Evolutionary conservation across 1,140 invertebrate species (phyloP), one percentile per base, ranked within the genome.

Genomic region (Leptinotarsa lineolata): DNA sequence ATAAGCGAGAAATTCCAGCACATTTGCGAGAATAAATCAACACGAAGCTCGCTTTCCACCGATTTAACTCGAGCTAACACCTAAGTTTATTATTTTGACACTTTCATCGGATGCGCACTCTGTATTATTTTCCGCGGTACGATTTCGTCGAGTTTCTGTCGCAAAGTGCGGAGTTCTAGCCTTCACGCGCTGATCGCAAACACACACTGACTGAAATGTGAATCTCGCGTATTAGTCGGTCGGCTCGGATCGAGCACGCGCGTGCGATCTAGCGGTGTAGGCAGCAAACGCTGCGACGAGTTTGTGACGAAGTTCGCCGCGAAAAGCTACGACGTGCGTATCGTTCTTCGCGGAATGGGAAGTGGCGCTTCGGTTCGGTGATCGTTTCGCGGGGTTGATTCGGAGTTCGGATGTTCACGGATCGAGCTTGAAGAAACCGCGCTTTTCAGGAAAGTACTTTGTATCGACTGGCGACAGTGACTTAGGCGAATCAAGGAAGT

Each of bases 241-340:
- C 82, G 80, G 80, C 76, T 78, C 54, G 69, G 77, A 80, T 80
- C 78, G 76, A 72, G 80, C 79, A 84, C 77, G 83, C 82, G 82
- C 82, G 80, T 82, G 83, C 83, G 81, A 82, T 83, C 82, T 83
- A 83, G 79, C 82, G 83, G 78, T 77, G 61, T 68, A 64, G 70
- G 46, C 46, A 54, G 72, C 73, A 81, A 80, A 72, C 74, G 70
- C 74, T 64, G 24, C 63, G 72, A 61, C 54, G 66, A 65, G 58
- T 67, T 64, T 64, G 24, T 54, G 72, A 61, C 54, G 66, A 65
- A 44, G 60, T 64, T 45, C 68, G 54, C 58, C 45, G 45, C 39
- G 39, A 15, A 45, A 71, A 78, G 71, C 44, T 22, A 54, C 60
- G 66, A 60, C 70, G 20, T 44, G 74, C 77, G 77, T 77, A n/a